Percentiles rank a stretch among this genome's conserved stretches.
phyloP scores from a whole-genome alignment of 2,113 vertebrate genomes.

The Hypanus sabinus region DNA sequence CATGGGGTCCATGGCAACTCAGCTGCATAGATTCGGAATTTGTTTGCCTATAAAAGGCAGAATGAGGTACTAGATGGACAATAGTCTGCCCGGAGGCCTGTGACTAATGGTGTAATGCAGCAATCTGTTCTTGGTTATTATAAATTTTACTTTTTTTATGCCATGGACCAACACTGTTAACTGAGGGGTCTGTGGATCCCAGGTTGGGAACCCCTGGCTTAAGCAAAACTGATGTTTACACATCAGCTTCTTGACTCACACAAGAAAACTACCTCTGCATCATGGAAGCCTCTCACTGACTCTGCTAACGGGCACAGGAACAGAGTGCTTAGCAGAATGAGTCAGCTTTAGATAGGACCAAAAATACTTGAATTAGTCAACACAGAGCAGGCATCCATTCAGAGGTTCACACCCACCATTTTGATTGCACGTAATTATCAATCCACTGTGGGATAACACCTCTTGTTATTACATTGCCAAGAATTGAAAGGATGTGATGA shows the following conservation, averaged over 20 bases:
- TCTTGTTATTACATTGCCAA: neutral
- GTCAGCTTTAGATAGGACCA: neutral
- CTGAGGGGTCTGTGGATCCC: too few species aligned
- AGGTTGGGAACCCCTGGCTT: too few species aligned
- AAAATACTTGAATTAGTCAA: neutral
- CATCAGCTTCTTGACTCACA: neutral
- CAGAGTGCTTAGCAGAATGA: neutral
- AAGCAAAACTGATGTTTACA: neutral
- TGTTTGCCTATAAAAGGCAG: too few species aligned
- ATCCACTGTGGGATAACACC: neutral
- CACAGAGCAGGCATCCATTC: neutral
- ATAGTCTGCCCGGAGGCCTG: too few species aligned
- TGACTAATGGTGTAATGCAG: too few species aligned
- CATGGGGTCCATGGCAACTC: too few species aligned
- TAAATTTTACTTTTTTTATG: too few species aligned
- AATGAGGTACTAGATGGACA: too few species aligned
- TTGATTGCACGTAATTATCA: neutral
- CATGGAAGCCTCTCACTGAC: neutral
- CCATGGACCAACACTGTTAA: too few species aligned
- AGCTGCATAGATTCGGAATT: too few species aligned
- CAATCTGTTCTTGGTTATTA: too few species aligned
- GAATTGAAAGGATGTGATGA: constrained; percentile 7
- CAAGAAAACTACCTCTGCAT: neutral
- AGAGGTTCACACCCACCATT: neutral
- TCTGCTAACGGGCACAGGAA: neutral